Base-by-base conservation (phyloP, 2,888 invertebrate species). In the Cephus runcator region DNA sequence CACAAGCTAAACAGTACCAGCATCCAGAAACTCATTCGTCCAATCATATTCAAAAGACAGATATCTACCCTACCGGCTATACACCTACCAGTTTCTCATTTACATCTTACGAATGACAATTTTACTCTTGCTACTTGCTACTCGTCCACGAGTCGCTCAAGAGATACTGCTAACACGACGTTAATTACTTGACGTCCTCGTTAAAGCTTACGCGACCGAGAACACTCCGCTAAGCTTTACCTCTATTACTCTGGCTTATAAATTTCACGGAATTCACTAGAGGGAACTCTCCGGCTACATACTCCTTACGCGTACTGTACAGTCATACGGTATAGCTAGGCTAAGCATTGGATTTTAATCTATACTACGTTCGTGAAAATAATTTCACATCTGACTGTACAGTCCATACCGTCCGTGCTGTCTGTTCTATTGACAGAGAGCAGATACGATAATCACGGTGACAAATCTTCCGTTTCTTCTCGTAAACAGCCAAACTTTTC, bases 181-280 rank as follows among this genome's bases (percentile, higher is more conserved):
- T 88, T 87, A 87, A 88, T 88, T 87, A 87, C 84, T 81, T 80
- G 81, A 69, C 76, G 82, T 82, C 76, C 84, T 80, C 81, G 85
- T 80, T 84, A 81, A 80, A 81, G 81, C 79, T 79, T 79, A 79
- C 79, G 75, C 76, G 78, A 76, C 36, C 75, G 73, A 77, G 2
- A 56, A 56, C 56, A 56, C 56, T 56, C 56, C 56, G 56, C 56
- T 56, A 56, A 56, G 56, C 56, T 56, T 56, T 56, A 23, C 56
- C 56, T 56, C 56, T 56, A 56, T 56, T 56, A 56, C 56, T 56
- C 56, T 56, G 23, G 23, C 56, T 56, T 56, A 56, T 56, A 56
- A 56, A 56, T 56, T 56, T 56, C 56, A 56, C 56, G 56, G 56
- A 56, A 56, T 56, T 56, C 9, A 23, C 56, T 56, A 56, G 23